Evolutionary conservation across 2,113 vertebrate species (phyloP).

Genomic region (Pycnonotus jocosus): DNA sequence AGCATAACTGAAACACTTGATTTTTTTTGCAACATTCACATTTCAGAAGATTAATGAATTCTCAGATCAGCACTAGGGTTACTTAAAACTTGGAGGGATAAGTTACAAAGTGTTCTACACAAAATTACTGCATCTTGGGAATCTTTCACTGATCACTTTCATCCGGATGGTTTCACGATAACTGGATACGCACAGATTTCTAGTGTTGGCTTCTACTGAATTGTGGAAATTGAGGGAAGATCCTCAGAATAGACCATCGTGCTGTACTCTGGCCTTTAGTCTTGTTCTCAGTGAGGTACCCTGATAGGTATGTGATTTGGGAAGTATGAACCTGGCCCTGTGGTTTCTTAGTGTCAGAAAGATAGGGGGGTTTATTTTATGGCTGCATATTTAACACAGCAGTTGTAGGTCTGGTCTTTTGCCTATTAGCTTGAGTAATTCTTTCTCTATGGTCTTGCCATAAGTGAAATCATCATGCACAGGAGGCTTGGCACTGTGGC

Average conservation of each 20-base stretch:
- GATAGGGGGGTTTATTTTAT: neutral
- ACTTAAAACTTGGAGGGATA: neutral
- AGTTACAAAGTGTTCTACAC: neutral
- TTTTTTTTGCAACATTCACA: neutral
- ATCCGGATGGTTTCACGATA: neutral
- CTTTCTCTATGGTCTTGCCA: neutral
- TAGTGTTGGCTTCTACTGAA: neutral
- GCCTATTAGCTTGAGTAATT: neutral
- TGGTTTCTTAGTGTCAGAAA: neutral
- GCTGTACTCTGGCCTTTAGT: neutral
- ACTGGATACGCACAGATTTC: neutral
- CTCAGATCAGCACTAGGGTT: neutral
- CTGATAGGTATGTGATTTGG: neutral
- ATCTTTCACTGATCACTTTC: neutral
- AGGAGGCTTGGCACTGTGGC: neutral
- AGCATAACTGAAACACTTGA: neutral
- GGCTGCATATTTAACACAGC: accelerated
- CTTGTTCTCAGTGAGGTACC: neutral
- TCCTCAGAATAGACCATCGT: neutral
- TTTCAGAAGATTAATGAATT: neutral
- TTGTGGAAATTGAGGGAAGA: neutral
- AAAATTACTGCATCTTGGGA: neutral
- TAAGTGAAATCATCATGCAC: accelerated
- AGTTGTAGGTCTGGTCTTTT: neutral
- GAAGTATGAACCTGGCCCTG: neutral